Conservation (phyloP, 2,113 vertebrate species). For the Tympanuchus pallidicinctus region DNA sequence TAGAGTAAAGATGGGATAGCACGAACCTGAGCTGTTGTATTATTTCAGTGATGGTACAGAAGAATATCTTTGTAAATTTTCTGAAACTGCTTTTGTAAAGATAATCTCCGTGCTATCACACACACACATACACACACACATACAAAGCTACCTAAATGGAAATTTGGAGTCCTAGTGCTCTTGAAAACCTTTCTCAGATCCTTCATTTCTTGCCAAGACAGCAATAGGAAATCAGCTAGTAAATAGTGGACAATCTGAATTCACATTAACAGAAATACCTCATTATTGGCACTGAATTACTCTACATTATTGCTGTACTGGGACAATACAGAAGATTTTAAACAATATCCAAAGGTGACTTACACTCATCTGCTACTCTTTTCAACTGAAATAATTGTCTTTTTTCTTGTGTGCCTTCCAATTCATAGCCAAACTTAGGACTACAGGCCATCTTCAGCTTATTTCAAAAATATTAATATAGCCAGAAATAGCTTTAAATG, state of each 20-base stretch:
- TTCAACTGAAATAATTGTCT: background rate
- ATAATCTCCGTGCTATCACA: background rate
- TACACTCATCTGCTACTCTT: background rate
- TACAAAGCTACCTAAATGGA: background rate
- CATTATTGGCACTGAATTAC: background rate
- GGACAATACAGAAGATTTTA: background rate
- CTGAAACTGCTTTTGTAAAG: background rate
- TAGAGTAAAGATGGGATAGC: background rate
- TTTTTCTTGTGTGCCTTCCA: background rate
- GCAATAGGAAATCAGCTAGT: background rate
- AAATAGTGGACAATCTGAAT: background rate
- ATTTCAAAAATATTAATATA: background rate
- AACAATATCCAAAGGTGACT: background rate
- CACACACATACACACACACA: rapidly evolving
- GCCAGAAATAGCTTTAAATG: background rate
- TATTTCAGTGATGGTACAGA: background rate
- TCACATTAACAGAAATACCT: background rate
- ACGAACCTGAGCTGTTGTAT: background rate
- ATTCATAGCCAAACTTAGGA: background rate
- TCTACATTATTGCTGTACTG: too few relatives aligned
- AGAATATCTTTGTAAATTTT: rapidly evolving
- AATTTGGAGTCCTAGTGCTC: background rate
- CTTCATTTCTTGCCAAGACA: background rate
- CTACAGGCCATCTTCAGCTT: background rate
- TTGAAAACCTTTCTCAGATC: background rate